Evolutionary conservation across 2,888 invertebrate genomes (phyloP).

Genomic region (Dermolepida albohirtum): DNA sequence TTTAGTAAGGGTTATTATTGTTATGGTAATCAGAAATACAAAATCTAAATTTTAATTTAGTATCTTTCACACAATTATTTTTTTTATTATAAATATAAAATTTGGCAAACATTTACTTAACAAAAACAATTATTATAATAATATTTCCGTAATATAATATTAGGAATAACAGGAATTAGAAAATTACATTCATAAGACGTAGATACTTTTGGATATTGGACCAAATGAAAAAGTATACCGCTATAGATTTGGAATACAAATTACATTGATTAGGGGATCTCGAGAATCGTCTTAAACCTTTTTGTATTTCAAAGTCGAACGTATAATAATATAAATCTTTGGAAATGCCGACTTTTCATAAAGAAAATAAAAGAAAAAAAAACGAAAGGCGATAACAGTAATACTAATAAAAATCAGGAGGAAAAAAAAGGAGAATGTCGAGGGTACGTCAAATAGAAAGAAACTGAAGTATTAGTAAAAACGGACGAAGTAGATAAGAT

Average conservation of each 20-base stretch:
- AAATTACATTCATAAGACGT: slow-evolving; percentile 49
- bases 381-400: too few relatives aligned
- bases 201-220: slow-evolving; percentile 49
- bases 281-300: slow-evolving; percentile 42
- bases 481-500: slow-evolving; percentile 5
- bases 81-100: too few relatives aligned
- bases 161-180: slow-evolving; percentile 44
- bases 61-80: too few relatives aligned
- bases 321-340: slow-evolving; percentile 41
- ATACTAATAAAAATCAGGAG: background rate
- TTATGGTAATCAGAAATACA: too few relatives aligned
- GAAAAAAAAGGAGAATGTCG: background rate
- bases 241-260: slow-evolving; percentile 50
- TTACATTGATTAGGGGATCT: slow-evolving; percentile 49
- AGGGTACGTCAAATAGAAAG: background rate
- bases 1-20: too few relatives aligned
- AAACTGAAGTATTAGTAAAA: background rate
- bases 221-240: slow-evolving; percentile 49
- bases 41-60: too few relatives aligned
- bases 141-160: too few relatives aligned
- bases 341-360: slow-evolving; percentile 17
- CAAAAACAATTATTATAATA: too few relatives aligned
- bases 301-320: slow-evolving; percentile 44
- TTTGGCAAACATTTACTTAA: too few relatives aligned
- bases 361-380: too few relatives aligned